Conservation (phyloP, 2,888 invertebrate genomes). For the Antitype chi region DNA sequence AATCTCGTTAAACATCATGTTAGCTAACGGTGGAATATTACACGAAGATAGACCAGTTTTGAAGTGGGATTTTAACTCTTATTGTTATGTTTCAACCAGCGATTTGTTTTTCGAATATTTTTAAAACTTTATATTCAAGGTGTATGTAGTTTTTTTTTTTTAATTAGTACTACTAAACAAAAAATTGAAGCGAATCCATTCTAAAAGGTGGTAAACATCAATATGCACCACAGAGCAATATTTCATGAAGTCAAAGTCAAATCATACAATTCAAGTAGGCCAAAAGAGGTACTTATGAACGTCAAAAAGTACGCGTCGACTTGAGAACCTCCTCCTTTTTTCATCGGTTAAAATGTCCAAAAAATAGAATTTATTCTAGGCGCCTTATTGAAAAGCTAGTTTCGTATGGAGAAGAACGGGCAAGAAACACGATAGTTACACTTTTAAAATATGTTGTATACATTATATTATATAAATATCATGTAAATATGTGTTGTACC, state of each 20-base stretch:
- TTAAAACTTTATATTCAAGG: neutral
- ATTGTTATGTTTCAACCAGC: neutral
- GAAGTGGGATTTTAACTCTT: neutral
- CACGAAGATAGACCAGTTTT: neutral
- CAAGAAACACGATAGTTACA: too few relatives aligned
- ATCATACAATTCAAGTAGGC: neutral
- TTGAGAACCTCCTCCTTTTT: too few relatives aligned
- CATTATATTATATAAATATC: too few relatives aligned
- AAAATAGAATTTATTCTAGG: too few relatives aligned
- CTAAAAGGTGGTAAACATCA: neutral
- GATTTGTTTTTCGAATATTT: neutral
- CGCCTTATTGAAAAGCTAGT: too few relatives aligned
- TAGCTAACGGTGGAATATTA: constrained; percentile 33
- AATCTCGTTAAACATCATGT: constrained; percentile 58
- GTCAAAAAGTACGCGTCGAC: too few relatives aligned
- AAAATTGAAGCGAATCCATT: neutral
- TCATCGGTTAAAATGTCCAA: too few relatives aligned
- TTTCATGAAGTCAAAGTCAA: neutral
- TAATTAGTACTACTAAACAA: neutral
- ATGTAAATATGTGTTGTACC: too few relatives aligned
- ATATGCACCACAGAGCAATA: neutral
- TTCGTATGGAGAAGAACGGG: too few relatives aligned
- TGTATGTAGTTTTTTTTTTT: neutral
- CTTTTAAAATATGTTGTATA: neutral
- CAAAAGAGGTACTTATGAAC: too few relatives aligned